These are phyloP conservation scores for Mesocentrotus franciscanus DNA, from an alignment of 53 echinoderm and acorn worm genomes.

Conservation along the genomic window DNA sequence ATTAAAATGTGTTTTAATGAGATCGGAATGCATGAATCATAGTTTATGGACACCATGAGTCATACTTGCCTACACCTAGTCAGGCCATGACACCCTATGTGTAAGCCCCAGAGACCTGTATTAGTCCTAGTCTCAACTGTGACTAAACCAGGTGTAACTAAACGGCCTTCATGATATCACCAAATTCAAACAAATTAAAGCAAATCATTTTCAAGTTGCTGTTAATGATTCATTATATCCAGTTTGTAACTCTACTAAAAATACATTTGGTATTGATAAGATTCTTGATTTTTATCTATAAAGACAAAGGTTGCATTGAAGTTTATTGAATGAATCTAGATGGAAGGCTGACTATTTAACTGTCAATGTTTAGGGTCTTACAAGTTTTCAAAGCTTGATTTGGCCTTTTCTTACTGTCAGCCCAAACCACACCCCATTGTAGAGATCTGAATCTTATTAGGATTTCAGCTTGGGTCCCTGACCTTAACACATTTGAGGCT, in stretches of 20 bases:
- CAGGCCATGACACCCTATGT: conserved; percentile 35
- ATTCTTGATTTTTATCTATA: too few species aligned
- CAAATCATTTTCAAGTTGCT: not conserved
- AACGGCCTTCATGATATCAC: not conserved
- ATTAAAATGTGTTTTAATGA: conserved; percentile 36
- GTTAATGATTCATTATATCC: not conserved
- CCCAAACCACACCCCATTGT: not conserved
- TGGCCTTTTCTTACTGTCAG: not conserved
- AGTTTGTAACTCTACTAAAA: not conserved
- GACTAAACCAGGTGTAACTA: conserved; percentile 31
- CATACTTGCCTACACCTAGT: conserved; percentile 24
- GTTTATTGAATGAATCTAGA: too few species aligned
- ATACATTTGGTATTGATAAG: not conserved
- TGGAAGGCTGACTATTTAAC: too few species aligned
- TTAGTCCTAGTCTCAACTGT: not conserved
- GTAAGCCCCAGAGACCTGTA: conserved; percentile 8
- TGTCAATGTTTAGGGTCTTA: not conserved
- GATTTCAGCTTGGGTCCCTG: not conserved
- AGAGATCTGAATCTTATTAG: not conserved
- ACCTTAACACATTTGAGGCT: not conserved
- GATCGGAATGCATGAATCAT: conserved; percentile 34
- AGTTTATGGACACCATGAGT: conserved; percentile 18
- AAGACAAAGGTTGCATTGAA: too few species aligned
- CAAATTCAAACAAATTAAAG: not conserved
- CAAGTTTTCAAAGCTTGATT: not conserved